Evolutionary conservation across 2,888 invertebrate genomes (phyloP), one percentile per base, ranked within the genome.

Genomic region (Imbricaverruca yamaguchii): DNA sequence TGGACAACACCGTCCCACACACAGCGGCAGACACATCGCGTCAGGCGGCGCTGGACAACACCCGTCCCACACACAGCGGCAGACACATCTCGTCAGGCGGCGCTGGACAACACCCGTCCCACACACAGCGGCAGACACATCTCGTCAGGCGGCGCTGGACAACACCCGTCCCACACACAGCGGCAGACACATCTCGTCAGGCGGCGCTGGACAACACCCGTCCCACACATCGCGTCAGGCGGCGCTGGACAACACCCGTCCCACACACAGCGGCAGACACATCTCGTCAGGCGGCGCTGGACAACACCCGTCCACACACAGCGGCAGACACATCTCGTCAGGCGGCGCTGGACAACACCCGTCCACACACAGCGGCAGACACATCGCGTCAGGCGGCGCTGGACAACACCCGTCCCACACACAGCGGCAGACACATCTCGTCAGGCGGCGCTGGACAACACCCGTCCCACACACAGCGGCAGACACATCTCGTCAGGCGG

Each of bases 271-370:
- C 67, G 67, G 67, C n/a, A 23, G 67, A 8, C 15, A 18, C 21
- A 18, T 18, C 18, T 18, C 63, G 18, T 13, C 85, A 77, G 85
- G 86, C 57, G 85, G 84, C 18, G 83, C 82, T 10, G 85, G 18
- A 63, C 12, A 18, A 11, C 12, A 15, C 61, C 10, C 13, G 18
- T 18, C 6, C 6, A n/a, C n/a, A n/a, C n/a, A n/a, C n/a, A n/a
- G n/a, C n/a, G n/a, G n/a, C n/a, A n/a, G n/a, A n/a, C n/a, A n/a
- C n/a, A n/a, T n/a, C n/a, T n/a, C n/a, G n/a, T n/a, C n/a, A n/a
- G n/a, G n/a, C n/a, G n/a, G n/a, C n/a, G n/a, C n/a, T n/a, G n/a
- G n/a, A n/a, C 63, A 11, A 15, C 18, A 8, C 13, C 63, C 18
- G 63, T 13, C 18, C 1, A 0, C 18, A 18, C 8, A 13, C 63